These are phyloP conservation scores for Spea multiplicata DNA, from an alignment of 2,113 vertebrate genomes.

Conservation along the genomic window DNA sequence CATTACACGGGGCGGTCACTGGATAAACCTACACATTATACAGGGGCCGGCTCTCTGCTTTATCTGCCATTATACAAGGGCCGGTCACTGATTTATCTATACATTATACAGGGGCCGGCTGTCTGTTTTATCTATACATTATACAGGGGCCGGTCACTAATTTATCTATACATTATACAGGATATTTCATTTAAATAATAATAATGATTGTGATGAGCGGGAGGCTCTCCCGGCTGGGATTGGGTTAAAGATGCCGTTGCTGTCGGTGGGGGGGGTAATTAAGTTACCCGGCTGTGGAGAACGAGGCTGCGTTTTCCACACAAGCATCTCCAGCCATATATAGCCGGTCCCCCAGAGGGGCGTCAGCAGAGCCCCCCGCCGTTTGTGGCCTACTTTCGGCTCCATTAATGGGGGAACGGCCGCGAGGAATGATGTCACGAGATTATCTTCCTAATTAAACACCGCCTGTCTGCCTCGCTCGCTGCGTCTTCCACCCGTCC, in stretches of 20 bases:
- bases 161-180: no score
- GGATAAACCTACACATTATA: no score
- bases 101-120: no score
- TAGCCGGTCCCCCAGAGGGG: slow-evolving; percentile 56
- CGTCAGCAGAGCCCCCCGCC: slow-evolving; percentile 55
- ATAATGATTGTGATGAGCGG: neutral
- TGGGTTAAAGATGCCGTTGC: no score
- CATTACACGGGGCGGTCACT: no score
- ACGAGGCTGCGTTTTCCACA: slow-evolving; percentile 63
- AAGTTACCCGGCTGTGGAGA: slow-evolving; percentile 57
- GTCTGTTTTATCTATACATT: no score
- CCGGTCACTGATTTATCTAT: no score
- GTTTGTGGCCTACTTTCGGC: slow-evolving; percentile 66
- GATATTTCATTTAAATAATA: no score
- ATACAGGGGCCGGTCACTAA: no score
- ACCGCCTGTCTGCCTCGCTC: slow-evolving; percentile 54
- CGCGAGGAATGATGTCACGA: slow-evolving; percentile 67
- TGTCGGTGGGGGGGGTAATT: slow-evolving; percentile 11
- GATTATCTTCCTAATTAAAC: slow-evolving; percentile 71
- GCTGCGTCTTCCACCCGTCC: slow-evolving; percentile 24
- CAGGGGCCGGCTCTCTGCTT: no score
- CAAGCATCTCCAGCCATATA: slow-evolving; percentile 60
- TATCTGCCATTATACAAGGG: no score
- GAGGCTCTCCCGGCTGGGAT: no score
- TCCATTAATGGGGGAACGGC: slow-evolving; percentile 67